These are phyloP conservation scores for Mylabris sibirica DNA, from an alignment of 2,888 invertebrate genomes.

Conservation along the genomic window DNA sequence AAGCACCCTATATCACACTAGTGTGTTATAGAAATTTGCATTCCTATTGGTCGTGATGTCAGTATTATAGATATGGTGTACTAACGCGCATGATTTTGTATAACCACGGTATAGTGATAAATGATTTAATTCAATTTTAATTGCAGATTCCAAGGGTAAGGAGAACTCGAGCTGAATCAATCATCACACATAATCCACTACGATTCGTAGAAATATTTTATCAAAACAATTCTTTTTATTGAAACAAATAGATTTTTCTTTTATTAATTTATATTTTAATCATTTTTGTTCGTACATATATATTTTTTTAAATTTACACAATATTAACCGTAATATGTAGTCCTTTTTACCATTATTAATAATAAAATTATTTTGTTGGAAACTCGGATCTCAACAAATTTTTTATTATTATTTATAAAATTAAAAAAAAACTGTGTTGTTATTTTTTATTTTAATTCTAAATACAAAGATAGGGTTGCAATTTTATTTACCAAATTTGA, in stretches of 20 bases:
- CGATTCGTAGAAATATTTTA: conserved; percentile 23
- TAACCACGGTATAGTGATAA: too few species aligned
- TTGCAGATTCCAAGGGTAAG: conserved; percentile 75
- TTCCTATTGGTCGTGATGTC: too few species aligned
- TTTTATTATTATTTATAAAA: neutral
- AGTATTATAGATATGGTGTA: too few species aligned
- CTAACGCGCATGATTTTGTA: too few species aligned
- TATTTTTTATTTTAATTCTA: neutral
- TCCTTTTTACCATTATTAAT: conserved; percentile 1
- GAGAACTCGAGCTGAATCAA: conserved; percentile 70
- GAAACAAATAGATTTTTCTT: conserved; percentile 21
- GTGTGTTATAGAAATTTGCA: too few species aligned
- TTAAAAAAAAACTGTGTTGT: neutral
- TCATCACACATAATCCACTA: conserved; percentile 14
- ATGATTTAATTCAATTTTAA: neutral
- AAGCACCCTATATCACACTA: too few species aligned
- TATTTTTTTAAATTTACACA: neutral
- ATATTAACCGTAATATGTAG: conserved; percentile 4
- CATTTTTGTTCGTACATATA: too few species aligned
- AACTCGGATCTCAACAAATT: conserved; percentile 3
- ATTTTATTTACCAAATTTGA: neutral
- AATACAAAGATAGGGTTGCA: conserved; percentile 1
- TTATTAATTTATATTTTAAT: conserved; percentile 16
- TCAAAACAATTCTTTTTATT: conserved; percentile 18
- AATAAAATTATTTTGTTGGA: neutral